Conservation (phyloP, 2,113 vertebrate species). For the Phaetusa simplex region DNA sequence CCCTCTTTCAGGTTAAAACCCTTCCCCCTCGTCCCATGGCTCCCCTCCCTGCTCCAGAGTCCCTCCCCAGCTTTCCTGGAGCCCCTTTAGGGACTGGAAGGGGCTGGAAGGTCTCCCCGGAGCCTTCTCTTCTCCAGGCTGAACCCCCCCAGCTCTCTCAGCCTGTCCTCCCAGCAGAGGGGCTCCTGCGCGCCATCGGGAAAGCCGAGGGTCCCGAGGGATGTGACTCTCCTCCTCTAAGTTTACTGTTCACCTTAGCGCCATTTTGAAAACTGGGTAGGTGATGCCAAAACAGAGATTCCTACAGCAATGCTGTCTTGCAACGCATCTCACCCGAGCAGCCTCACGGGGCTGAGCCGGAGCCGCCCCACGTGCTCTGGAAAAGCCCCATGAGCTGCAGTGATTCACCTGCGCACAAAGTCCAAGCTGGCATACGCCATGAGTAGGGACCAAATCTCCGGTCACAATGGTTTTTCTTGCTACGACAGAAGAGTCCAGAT, state of each 20-base stretch:
- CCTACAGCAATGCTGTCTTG: accelerated
- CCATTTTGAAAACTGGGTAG: accelerated
- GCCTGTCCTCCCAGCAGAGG: neutral
- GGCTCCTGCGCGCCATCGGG: accelerated
- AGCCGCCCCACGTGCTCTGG: accelerated
- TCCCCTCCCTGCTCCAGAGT: neutral
- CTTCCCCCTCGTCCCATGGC: neutral
- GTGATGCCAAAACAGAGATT: accelerated
- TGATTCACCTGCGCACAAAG: neutral
- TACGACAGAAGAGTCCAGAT: accelerated
- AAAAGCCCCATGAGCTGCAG: accelerated
- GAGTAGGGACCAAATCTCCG: accelerated
- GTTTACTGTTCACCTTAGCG: neutral
- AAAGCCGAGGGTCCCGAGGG: accelerated
- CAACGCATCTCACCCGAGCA: accelerated
- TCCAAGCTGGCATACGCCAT: neutral
- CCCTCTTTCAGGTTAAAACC: neutral
- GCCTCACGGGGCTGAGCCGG: neutral
- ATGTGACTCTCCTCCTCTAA: accelerated
- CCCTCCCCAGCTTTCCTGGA: neutral
- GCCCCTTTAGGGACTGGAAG: neutral
- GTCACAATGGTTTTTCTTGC: accelerated
- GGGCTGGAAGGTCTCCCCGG: neutral
- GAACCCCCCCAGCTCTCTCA: neutral
- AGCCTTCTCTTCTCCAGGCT: neutral